Percentiles rank a stretch among this genome's conserved stretches.
These are phyloP conservation scores for Esperia sulphurella DNA, from an alignment of 2,888 invertebrate species.

Conservation along the genomic window DNA sequence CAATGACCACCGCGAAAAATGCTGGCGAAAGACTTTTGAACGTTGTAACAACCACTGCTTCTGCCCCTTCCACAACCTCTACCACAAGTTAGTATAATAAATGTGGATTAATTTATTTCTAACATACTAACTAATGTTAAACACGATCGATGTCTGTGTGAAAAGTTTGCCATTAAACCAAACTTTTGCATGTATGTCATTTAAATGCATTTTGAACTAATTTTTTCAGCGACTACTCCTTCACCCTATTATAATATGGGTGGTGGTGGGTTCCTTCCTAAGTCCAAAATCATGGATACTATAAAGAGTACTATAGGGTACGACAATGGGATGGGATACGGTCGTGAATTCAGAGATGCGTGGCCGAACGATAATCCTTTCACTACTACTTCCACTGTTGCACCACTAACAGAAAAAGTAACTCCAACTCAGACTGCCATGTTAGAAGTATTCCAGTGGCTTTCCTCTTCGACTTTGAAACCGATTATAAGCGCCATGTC, in stretches of 20 bases:
- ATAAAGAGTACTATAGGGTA: constrained; percentile 73
- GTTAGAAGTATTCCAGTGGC: constrained; percentile 75
- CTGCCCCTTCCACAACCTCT: constrained; percentile 62
- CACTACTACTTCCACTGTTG: constrained; percentile 64
- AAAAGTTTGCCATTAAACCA: constrained; percentile 22
- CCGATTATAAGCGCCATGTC: constrained; percentile 64
- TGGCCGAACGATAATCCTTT: constrained; percentile 77
- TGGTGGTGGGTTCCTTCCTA: constrained; percentile 66
- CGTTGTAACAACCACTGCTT: constrained; percentile 57
- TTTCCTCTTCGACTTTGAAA: constrained; percentile 70
- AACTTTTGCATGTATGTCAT: constrained; percentile 49
- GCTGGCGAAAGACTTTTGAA: constrained; percentile 60
- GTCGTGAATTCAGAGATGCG: constrained; percentile 58
- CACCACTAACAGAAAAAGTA: constrained; percentile 67
- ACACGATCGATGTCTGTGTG: constrained; percentile 25
- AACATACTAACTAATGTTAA: constrained; percentile 8
- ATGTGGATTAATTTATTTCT: constrained; percentile 13
- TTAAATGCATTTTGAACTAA: constrained; percentile 54
- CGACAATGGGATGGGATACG: constrained; percentile 58
- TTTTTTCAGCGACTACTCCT: constrained; percentile 71
- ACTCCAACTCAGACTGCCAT: constrained; percentile 73
- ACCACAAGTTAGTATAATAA: constrained; percentile 66
- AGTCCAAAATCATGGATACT: constrained; percentile 73
- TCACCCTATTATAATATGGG: constrained; percentile 67
- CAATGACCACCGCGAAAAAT: constrained; percentile 60